These are phyloP conservation scores for Thereva unica DNA, from an alignment of 2,888 invertebrate species.

Conservation along the genomic window DNA sequence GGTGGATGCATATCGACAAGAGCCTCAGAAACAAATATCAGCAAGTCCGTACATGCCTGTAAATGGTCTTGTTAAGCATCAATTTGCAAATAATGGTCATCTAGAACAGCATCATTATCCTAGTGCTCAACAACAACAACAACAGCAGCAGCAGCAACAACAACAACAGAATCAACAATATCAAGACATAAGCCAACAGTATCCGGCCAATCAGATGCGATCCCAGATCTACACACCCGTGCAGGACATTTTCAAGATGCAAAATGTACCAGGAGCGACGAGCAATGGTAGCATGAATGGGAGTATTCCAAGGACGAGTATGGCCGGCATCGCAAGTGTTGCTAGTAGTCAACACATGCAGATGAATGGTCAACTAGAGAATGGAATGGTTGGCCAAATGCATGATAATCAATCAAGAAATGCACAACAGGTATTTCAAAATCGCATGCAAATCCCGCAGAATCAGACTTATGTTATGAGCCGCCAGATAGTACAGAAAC, in stretches of 20 bases:
- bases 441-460: constrained; percentile 41
- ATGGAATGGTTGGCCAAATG: constrained; percentile 40
- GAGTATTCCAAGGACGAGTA: constrained; percentile 50
- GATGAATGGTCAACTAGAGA: constrained; percentile 43
- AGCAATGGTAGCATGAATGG: constrained; percentile 38
- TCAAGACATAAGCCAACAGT: constrained; percentile 46
- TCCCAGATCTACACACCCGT: constrained; percentile 52
- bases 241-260: constrained; percentile 52
- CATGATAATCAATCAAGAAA: constrained; percentile 40
- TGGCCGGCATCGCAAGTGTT: constrained; percentile 54
- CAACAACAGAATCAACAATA: constrained; percentile 51
- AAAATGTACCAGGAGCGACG: constrained; percentile 48
- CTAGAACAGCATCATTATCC: not conserved
- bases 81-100: constrained; percentile 1
- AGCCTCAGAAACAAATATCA: constrained; percentile 14
- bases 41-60: constrained; percentile 12
- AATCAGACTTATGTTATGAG: constrained; percentile 50
- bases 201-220: constrained; percentile 44
- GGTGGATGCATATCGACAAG: constrained; percentile 46
- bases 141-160: constrained; percentile 46
- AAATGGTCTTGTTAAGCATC: constrained; percentile 28
- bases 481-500: constrained; percentile 47
- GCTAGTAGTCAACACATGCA: constrained; percentile 53
- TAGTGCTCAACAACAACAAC: constrained; percentile 45
- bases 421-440: constrained; percentile 31